Base-by-base conservation (phyloP, 2,113 vertebrate genomes). In the Campylomormyrus numenius region DNA sequence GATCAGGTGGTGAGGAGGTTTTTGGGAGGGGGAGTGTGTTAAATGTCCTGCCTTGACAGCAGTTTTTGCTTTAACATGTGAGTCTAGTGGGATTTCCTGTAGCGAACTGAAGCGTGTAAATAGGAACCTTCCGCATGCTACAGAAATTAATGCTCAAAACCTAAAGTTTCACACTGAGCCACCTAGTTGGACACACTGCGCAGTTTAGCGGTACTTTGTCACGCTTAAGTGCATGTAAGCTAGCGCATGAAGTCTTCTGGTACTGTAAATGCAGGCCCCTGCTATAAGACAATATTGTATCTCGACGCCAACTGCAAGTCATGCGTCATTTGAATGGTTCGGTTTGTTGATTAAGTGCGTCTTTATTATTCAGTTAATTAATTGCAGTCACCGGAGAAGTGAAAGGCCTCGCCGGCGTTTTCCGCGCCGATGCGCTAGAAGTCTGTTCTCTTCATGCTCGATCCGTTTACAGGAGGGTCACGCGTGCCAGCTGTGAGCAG, bases 401-500 rank as follows among this genome's bases (percentile, higher is more conserved):
- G 77, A 88, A 35, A 56, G 56, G 85, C 48, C 58, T 87, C 53
- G 90, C 42, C 91, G 83, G 62, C n/a, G 31, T n/a, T 27, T 52
- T 77, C 39, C 10, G 11, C 56, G 27, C n/a, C 5, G n/a, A 46
- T 52, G n/a, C 46, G 27, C 88, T 39, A 70, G 89, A 70, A 70
- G 87, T 31, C 56, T 4, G 48, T 83, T 77, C 89, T 90, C 89
- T 90, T 89, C 45, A 84, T 58, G 50, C 88, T 46, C 83, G 77
- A 58, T 89, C 80, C 52, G 53, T 49, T 88, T 56, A 48, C 90
- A 45, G 87, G 19, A 24, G 53, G 6, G 9, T 24, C 45, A 42
- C 91, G 88, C 91, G 88, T 89, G 91, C 94, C 95, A 94, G 93
- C 94, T 95, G 93, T 91, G 91, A 90, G 92, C 93, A 66, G 90